Percentiles rank a stretch among this genome's conserved stretches.
Evolutionary conservation across 2,797 vertebrate species (phyloP).

Genomic region (Esox masquinongy): DNA sequence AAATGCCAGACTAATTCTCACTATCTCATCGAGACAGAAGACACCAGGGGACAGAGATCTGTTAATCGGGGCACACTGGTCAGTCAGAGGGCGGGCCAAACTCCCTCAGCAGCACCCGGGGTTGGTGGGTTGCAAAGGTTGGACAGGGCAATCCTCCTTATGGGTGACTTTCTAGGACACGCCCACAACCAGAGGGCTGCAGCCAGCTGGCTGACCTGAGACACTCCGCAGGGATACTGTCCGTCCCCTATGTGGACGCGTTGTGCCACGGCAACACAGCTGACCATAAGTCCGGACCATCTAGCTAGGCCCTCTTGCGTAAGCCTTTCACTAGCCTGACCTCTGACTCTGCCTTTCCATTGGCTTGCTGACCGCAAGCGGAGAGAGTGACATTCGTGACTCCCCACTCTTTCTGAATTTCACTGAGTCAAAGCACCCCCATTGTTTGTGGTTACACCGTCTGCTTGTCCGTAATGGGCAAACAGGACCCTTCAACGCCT

Average conservation of each 20-base stretch:
- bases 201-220: background rate
- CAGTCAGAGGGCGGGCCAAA: background rate
- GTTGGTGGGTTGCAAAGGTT: too few species aligned
- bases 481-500: too few species aligned
- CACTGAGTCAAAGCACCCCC: too few species aligned
- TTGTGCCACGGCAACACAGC: background rate
- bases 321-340: too few species aligned
- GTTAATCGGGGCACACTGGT: slow-evolving; percentile 7
- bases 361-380: too few species aligned
- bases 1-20: slow-evolving; percentile 31
- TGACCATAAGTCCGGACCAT: background rate
- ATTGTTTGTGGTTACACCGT: too few species aligned
- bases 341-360: too few species aligned
- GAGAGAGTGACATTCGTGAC: too few species aligned
- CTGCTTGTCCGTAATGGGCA: background rate
- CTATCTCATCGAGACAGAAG: slow-evolving; percentile 31
- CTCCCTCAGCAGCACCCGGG: too few species aligned
- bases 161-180: too few species aligned
- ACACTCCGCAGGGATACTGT: background rate
- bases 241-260: background rate
- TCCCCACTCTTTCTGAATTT: too few species aligned
- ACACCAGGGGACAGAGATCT: slow-evolving; percentile 21
- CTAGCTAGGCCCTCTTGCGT: background rate
- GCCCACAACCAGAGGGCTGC: background rate
- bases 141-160: too few species aligned